A percentile compares a stretch with the other conserved stretches of the same genome.
phyloP scores from a whole-genome alignment of 2,888 invertebrate species.

The Mythimna albipuncta region DNA sequence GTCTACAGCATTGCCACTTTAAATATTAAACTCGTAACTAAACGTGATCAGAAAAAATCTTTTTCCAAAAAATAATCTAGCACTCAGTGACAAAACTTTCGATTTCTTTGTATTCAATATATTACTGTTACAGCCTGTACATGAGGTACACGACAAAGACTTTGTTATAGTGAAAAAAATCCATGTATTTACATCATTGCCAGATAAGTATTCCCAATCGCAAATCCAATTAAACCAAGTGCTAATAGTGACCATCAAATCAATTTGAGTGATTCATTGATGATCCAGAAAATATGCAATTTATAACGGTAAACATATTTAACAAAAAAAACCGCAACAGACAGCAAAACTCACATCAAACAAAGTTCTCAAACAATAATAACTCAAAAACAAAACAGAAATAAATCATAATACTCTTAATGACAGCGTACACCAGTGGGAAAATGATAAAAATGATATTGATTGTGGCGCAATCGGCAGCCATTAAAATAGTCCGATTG shows the following conservation, averaged over 20 bases:
- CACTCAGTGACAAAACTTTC: too few species aligned
- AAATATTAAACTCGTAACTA: too few species aligned
- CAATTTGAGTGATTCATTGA: neutral
- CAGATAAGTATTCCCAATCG: neutral
- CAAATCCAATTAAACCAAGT: neutral
- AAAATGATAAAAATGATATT: conserved; percentile 72
- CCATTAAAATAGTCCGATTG: conserved; percentile 83
- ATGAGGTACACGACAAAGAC: too few species aligned
- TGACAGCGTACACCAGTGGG: conserved; percentile 76
- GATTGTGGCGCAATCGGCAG: conserved; percentile 77
- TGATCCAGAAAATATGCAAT: neutral
- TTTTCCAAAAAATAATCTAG: too few species aligned
- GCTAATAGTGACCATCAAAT: neutral
- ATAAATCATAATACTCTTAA: conserved; percentile 67
- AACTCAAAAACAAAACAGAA: conserved; percentile 57
- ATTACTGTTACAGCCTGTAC: too few species aligned
- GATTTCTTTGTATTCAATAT: too few species aligned
- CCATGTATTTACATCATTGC: too few species aligned
- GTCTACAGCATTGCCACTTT: too few species aligned
- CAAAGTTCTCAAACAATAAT: conserved; percentile 50
- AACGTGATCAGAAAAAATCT: too few species aligned
- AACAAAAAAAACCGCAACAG: conserved; percentile 1
- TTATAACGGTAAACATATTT: neutral
- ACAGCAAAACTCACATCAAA: conserved; percentile 36
- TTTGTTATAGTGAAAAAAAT: too few species aligned